phyloP scores from a whole-genome alignment of 2,888 invertebrate genomes.

The Cerastis leucographa region DNA sequence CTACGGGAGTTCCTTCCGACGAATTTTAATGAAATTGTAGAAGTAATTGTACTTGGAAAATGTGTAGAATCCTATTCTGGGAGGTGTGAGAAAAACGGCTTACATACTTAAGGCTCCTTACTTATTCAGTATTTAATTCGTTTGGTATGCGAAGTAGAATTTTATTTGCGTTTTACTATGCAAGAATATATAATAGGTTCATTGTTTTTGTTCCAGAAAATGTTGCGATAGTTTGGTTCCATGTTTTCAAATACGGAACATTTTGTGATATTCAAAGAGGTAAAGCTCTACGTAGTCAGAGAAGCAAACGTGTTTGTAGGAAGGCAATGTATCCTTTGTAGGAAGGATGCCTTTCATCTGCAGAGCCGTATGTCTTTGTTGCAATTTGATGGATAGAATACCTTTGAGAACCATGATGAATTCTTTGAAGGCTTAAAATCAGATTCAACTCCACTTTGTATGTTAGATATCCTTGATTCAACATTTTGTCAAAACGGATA shows the following conservation, averaged over 20 bases:
- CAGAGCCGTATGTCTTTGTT: not conserved
- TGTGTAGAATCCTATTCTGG: constrained; percentile 26
- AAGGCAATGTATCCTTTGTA: too few species aligned
- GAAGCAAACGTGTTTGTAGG: not conserved
- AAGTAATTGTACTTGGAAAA: constrained; percentile 29
- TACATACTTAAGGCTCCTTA: constrained; percentile 37
- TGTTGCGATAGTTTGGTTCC: not conserved
- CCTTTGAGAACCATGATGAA: not conserved
- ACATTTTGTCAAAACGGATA: too few species aligned
- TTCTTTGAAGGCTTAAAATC: not conserved
- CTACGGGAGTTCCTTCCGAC: constrained; percentile 17
- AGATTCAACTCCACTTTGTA: not conserved
- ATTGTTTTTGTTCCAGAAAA: not conserved
- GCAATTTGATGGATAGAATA: not conserved
- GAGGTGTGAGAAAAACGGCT: constrained; percentile 37
- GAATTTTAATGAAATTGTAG: constrained; percentile 60
- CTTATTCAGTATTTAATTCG: constrained; percentile 21
- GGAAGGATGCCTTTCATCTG: not conserved
- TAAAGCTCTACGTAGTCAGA: not conserved
- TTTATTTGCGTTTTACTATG: not conserved
- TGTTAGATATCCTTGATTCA: too few species aligned
- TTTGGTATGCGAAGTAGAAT: not conserved
- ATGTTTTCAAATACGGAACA: too few species aligned
- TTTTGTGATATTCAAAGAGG: too few species aligned
- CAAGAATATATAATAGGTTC: not conserved